A percentile compares a stretch with the other conserved stretches of the same genome.
Conservation (phyloP, 2,888 invertebrate genomes). For the Celastrina argiolus region DNA sequence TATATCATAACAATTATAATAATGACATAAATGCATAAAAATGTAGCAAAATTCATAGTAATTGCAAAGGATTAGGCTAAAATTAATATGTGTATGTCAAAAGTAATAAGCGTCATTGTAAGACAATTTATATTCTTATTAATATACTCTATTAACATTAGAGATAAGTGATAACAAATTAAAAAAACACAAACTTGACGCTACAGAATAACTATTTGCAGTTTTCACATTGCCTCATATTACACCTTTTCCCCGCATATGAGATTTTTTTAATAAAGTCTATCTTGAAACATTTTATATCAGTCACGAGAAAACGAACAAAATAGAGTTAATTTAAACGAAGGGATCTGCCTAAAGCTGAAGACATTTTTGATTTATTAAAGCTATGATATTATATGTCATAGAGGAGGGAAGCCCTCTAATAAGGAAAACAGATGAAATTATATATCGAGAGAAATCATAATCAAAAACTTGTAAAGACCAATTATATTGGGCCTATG, state of each 20-base stretch:
- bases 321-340: background rate
- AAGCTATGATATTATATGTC: slow-evolving; percentile 17
- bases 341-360: slow-evolving; percentile 1
- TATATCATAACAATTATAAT: no score
- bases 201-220: no score
- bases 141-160: no score
- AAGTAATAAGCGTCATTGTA: no score
- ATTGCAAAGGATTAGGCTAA: no score
- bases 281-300: background rate
- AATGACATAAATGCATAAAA: no score
- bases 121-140: no score
- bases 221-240: no score
- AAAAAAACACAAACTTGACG: no score
- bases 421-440: slow-evolving; percentile 12
- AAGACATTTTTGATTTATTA: slow-evolving; percentile 19
- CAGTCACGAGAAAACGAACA: background rate
- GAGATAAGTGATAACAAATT: no score
- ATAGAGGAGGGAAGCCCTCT: slow-evolving; percentile 7
- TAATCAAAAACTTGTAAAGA: slow-evolving; percentile 6
- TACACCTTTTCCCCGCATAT: background rate
- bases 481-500: background rate
- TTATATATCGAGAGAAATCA: background rate
- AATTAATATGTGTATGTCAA: no score
- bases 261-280: background rate
- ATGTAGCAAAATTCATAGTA: no score